Evolutionary conservation across 2,888 invertebrate species (phyloP).

Genomic region (Frankliniella fusca): DNA sequence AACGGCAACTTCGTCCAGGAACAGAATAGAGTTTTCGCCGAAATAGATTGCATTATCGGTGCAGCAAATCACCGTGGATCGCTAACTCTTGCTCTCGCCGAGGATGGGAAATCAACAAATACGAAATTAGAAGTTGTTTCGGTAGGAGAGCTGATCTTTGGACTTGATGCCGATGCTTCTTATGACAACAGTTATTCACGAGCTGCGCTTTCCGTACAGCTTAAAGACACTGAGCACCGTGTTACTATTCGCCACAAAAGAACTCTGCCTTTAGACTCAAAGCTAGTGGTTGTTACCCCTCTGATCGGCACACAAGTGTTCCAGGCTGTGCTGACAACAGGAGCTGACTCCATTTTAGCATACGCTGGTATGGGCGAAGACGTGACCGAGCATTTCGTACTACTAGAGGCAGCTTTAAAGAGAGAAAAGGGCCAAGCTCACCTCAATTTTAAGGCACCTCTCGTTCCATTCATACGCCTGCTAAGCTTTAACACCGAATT

Average conservation of each 20-base stretch:
- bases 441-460: conserved; percentile 32
- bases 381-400: conserved; percentile 25
- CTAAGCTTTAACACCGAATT: conserved; percentile 30
- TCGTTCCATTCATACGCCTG: conserved; percentile 26
- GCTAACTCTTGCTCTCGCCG: neutral
- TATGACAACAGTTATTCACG: neutral
- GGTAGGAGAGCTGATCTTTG: neutral
- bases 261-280: neutral
- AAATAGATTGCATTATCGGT: neutral
- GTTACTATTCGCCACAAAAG: neutral
- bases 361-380: conserved; percentile 31
- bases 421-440: conserved; percentile 20
- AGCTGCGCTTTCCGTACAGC: neutral
- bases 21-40: neutral
- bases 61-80: neutral
- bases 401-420: conserved; percentile 33
- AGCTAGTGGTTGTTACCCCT: neutral
- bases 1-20: neutral
- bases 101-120: neutral
- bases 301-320: neutral
- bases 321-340: neutral
- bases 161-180: neutral
- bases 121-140: neutral
- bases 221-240: neutral
- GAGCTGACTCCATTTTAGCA: neutral